Evolutionary conservation across 2,113 vertebrate species (phyloP), one percentile per base, ranked within the genome.

Genomic region (Oreochromis spilurus): DNA sequence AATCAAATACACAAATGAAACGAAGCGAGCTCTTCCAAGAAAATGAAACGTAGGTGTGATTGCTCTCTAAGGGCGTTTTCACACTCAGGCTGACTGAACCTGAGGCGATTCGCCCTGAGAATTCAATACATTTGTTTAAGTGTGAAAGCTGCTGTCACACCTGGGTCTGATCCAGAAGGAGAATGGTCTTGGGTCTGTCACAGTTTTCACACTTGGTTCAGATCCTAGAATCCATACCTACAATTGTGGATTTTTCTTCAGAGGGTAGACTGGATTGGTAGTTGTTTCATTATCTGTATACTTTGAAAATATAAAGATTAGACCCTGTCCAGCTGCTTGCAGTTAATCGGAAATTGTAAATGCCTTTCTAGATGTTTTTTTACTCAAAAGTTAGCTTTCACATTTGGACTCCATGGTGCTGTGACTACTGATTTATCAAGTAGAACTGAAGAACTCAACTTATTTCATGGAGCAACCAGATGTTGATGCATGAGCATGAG

Each of bases 131-230:
- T 67, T 87, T 84, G 85, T 79, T 84, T 70, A 84, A 79, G 87
- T 82, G 84, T 62, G 81, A 86, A 87, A 82, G 85, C 79, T 82
- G 84, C 84, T 78, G 87, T 88, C 77, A 81, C 87, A 86, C 84
- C 84, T 86, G 87, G 57, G 62, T 10, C 77, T 26, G 24, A 52
- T 84, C 84, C 89, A 88, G 87, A 58, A 78, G 31, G 53, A 65
- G 19, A 77, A 77, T 43, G 77, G 36, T 81, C 38, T 53, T 67
- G 80, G 75, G 75, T 85, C 75, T 9, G 9, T 83, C 34, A 65
- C 26, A n/a, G 24, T 81, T 86, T 75, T 86, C 81, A 77, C 88
- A 89, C 77, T 75, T 54, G 53, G 82, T 75, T 81, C 52, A 80
- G 29, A 77, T 77, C 82, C 29, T 79, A 40, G 38, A 85, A 67